These are phyloP conservation scores for Acropora yongei DNA, from an alignment of 64 coral and sea anemone genomes.

Conservation along the genomic window DNA sequence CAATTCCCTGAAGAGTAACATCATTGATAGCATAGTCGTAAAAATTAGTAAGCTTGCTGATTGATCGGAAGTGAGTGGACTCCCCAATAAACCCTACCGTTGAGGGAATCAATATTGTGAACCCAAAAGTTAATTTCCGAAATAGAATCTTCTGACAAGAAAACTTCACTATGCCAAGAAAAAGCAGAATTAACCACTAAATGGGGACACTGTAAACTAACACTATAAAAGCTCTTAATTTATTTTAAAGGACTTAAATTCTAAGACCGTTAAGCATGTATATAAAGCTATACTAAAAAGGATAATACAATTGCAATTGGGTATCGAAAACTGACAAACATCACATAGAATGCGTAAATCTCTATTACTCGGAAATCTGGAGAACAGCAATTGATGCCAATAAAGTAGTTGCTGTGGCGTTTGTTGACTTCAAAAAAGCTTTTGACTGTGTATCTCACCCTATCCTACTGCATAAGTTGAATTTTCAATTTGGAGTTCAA, in stretches of 20 bases:
- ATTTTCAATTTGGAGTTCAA: too few relatives aligned
- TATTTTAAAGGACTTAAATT: background rate
- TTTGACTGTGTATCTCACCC: too few relatives aligned
- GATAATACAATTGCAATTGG: too few relatives aligned
- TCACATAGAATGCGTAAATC: background rate
- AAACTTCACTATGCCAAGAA: conserved; percentile 39
- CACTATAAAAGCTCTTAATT: background rate
- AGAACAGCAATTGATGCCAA: too few relatives aligned
- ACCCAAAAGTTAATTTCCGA: conserved; percentile 58
- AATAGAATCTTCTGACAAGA: conserved; percentile 13
- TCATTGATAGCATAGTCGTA: conserved; percentile 53
- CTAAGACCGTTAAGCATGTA: too few relatives aligned
- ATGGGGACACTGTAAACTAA: background rate
- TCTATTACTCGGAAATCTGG: background rate
- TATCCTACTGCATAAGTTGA: background rate
- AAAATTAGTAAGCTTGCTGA: conserved; percentile 22
- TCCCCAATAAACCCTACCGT: conserved; percentile 20
- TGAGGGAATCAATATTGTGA: conserved; percentile 33
- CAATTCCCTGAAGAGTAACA: background rate
- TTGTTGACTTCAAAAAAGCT: too few relatives aligned
- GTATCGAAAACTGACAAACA: background rate
- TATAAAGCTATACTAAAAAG: too few relatives aligned
- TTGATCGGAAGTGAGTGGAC: background rate
- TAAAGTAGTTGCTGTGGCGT: too few relatives aligned
- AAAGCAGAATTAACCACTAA: conserved; percentile 24